These are phyloP conservation scores for Tokudaia tokunoshimensis DNA, from an alignment of 2,797 vertebrate species.

Conservation along the genomic window DNA sequence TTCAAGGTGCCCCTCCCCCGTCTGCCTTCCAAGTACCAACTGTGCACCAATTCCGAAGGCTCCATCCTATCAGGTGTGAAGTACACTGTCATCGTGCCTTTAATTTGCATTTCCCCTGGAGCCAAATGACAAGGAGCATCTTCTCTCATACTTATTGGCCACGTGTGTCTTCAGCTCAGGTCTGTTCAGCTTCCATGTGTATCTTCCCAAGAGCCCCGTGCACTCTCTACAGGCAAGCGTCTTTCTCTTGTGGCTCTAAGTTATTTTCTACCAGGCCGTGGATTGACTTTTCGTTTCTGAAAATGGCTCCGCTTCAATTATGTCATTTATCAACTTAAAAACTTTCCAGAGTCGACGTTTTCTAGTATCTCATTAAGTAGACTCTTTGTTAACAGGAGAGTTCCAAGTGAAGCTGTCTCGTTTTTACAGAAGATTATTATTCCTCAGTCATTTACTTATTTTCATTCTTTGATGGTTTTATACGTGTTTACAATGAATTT, in stretches of 20 bases:
- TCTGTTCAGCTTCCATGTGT: not conserved
- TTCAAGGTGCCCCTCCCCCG: not conserved
- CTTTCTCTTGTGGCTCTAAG: rapidly evolving
- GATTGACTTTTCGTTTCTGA: not conserved
- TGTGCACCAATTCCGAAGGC: rapidly evolving
- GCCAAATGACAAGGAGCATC: not conserved
- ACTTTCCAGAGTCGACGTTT: not conserved
- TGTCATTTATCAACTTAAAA: not conserved
- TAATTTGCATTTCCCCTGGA: not conserved
- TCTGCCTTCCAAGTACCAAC: rapidly evolving
- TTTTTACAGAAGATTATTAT: not conserved
- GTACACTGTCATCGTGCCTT: rapidly evolving
- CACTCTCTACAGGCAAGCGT: rapidly evolving
- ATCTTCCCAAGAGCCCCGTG: not conserved
- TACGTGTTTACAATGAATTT: not conserved
- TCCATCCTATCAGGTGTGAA: not conserved
- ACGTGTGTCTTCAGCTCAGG: not conserved
- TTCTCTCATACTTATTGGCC: not conserved
- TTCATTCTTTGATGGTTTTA: not conserved
- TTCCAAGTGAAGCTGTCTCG: not conserved
- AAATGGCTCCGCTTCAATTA: not conserved
- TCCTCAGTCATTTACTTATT: not conserved
- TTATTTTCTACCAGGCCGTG: not conserved
- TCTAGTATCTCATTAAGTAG: not conserved
- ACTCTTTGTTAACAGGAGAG: not conserved